These are phyloP conservation scores for Lacanobia oleracea DNA, from an alignment of 2,888 invertebrate genomes.

Conservation along the genomic window DNA sequence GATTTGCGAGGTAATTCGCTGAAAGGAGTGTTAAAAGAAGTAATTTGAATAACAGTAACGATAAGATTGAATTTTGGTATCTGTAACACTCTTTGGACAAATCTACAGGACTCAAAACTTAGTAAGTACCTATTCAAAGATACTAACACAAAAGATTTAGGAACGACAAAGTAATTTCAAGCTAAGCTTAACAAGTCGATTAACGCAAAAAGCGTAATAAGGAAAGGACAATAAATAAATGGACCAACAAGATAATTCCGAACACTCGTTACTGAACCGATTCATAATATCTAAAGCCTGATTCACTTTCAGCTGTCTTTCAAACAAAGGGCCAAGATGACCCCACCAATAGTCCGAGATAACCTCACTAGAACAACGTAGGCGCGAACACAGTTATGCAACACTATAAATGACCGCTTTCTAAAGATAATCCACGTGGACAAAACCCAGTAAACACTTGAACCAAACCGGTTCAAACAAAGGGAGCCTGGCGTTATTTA, in stretches of 20 bases:
- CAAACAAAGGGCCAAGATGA: background rate
- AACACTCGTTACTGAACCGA: background rate
- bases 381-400: conserved; percentile 20
- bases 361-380: conserved; percentile 1
- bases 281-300: background rate
- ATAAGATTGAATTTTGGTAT: background rate
- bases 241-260: background rate
- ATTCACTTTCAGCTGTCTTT: background rate
- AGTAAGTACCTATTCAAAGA: no score
- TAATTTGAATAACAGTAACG: background rate
- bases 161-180: no score
- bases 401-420: conserved; percentile 33
- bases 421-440: conserved; percentile 33
- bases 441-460: conserved; percentile 20
- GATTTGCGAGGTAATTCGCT: background rate
- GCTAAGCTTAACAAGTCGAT: background rate
- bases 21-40: background rate
- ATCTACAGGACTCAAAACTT: background rate
- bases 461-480: conserved; percentile 42
- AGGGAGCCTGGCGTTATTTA: conserved; percentile 17
- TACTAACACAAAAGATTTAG: no score
- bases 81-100: background rate
- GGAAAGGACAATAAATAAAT: background rate
- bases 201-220: background rate
- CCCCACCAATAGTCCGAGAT: background rate